Evolutionary conservation across 2,797 vertebrate species (phyloP).

Genomic region (Leptatherina wallacei): DNA sequence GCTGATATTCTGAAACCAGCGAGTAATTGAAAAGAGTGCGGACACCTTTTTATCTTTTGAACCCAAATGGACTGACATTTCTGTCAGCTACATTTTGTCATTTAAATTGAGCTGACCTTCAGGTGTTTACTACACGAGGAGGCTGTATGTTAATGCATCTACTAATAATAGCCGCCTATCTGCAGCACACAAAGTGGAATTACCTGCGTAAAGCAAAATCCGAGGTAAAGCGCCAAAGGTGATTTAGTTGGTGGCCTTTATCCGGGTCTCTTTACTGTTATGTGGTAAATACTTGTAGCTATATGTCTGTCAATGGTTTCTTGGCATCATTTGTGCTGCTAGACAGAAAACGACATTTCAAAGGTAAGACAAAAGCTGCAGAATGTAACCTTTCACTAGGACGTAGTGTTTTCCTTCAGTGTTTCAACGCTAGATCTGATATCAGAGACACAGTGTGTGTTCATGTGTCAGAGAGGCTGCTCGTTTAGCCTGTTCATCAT

Average conservation of each 20-base stretch:
- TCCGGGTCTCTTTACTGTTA: conserved; percentile 33
- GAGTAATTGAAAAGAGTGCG: neutral
- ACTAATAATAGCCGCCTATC: conserved; percentile 14
- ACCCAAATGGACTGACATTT: neutral
- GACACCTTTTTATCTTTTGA: conserved; percentile 14
- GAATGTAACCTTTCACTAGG: conserved; percentile 44
- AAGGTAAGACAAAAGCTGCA: conserved; percentile 41
- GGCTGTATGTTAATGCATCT: conserved; percentile 10
- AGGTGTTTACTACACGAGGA: conserved; percentile 12
- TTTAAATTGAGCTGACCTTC: conserved; percentile 17
- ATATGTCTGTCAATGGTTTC: conserved; percentile 46
- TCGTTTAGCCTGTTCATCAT: conserved; percentile 17
- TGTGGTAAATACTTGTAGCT: conserved; percentile 28
- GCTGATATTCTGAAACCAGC: neutral
- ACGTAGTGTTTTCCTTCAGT: conserved; percentile 14
- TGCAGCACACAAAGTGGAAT: conserved; percentile 16
- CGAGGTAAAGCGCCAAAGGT: conserved; percentile 15
- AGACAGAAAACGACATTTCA: conserved; percentile 66
- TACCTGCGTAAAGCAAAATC: conserved; percentile 6
- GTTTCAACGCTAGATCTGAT: conserved; percentile 18
- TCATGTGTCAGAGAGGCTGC: conserved; percentile 14
- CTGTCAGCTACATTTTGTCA: conserved; percentile 2
- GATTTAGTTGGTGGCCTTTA: conserved; percentile 31
- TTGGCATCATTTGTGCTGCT: conserved; percentile 26
- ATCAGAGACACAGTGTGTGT: neutral